Percentiles rank a stretch among this genome's conserved stretches.
Conservation (phyloP, 2,888 invertebrate genomes). For the Lithosia quadra region DNA sequence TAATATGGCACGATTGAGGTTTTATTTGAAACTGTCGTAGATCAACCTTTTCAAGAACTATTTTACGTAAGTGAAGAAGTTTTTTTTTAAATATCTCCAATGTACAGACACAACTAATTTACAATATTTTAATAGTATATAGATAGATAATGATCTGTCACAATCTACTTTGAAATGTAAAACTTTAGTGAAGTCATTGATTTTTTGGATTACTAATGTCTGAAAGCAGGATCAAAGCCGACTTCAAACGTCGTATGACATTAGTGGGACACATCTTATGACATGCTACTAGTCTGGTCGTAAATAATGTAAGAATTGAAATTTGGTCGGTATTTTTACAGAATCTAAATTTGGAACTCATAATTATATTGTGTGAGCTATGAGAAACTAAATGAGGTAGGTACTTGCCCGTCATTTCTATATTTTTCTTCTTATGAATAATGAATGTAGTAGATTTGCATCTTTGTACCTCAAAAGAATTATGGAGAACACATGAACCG, state of each 20-base stretch:
- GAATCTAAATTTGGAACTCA: constrained; percentile 2
- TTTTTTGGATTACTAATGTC: not conserved
- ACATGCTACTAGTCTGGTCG: not conserved
- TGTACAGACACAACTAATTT: too few relatives aligned
- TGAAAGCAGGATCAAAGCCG: not conserved
- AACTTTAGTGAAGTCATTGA: not conserved
- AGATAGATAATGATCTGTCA: constrained; percentile 1
- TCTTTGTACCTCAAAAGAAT: not conserved
- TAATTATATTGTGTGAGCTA: not conserved
- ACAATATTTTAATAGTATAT: too few relatives aligned
- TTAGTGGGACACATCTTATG: not conserved
- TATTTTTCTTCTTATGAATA: not conserved
- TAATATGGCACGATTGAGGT: too few relatives aligned
- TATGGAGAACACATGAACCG: not conserved
- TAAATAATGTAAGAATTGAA: not conserved
- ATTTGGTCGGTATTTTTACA: not conserved
- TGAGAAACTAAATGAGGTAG: too few relatives aligned
- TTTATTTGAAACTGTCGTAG: not conserved
- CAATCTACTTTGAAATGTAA: not conserved
- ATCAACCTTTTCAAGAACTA: too few relatives aligned
- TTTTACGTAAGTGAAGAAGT: too few relatives aligned
- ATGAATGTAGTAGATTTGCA: not conserved
- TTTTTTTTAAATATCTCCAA: too few relatives aligned
- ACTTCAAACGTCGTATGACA: constrained; percentile 4
- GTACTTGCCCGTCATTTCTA: not conserved